Percentiles rank a stretch among this genome's conserved stretches.
These are phyloP conservation scores for Erannis defoliaria DNA, from an alignment of 2,888 invertebrate genomes.

Conservation along the genomic window DNA sequence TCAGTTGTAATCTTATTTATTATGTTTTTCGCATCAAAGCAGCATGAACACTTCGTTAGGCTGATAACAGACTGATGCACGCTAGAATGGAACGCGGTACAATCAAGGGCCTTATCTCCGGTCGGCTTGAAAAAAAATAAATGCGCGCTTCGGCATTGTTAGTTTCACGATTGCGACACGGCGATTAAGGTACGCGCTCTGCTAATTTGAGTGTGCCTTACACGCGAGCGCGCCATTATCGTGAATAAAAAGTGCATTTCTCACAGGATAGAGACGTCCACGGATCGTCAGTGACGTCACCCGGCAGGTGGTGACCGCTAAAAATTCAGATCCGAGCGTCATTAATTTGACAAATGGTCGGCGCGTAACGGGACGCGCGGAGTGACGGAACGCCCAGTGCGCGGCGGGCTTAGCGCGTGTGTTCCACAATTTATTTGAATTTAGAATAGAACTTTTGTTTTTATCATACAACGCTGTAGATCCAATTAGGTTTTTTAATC, in stretches of 20 bases:
- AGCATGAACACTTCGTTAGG: conserved; percentile 47
- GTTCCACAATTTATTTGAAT: conserved; percentile 63
- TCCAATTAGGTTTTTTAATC: conserved; percentile 54
- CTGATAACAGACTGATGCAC: conserved; percentile 64
- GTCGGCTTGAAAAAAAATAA: conserved; percentile 58
- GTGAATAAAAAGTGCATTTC: conserved; percentile 57
- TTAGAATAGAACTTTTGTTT: conserved; percentile 54
- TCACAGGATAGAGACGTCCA: conserved; percentile 62
- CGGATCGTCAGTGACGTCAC: conserved; percentile 45
- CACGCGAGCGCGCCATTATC: conserved; percentile 75
- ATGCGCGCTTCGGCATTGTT: conserved; percentile 67
- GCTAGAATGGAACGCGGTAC: conserved; percentile 60
- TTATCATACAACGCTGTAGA: conserved; percentile 49
- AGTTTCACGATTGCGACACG: conserved; percentile 68
- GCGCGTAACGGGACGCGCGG: conserved; percentile 57
- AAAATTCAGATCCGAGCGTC: conserved; percentile 69
- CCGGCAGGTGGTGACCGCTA: conserved; percentile 58
- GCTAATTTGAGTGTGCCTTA: conserved; percentile 69
- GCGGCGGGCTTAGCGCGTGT: conserved; percentile 54
- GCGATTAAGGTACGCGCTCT: conserved; percentile 66
- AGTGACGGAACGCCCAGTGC: conserved; percentile 54
- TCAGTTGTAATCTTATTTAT: conserved; percentile 17
- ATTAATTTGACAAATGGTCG: conserved; percentile 81
- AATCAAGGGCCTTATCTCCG: conserved; percentile 68
- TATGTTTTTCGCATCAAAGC: conserved; percentile 30